phyloP scores from a whole-genome alignment of 1,140 invertebrate species.

The Galendromus occidentalis region DNA sequence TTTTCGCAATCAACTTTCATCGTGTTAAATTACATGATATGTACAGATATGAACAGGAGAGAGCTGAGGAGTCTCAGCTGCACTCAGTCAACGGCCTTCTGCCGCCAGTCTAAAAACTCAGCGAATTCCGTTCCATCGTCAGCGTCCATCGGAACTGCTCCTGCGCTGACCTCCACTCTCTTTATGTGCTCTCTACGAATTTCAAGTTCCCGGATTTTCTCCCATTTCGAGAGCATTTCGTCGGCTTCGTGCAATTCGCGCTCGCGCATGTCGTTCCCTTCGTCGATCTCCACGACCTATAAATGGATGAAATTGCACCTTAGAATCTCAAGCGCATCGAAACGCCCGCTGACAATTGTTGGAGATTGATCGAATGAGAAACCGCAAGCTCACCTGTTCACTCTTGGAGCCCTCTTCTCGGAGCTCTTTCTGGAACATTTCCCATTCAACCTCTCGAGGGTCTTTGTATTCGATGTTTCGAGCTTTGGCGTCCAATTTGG shows the following conservation, averaged over 20 bases:
- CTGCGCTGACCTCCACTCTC: conserved; percentile 14
- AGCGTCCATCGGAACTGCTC: conserved; percentile 14
- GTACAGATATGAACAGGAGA: background rate
- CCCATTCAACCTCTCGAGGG: conserved; percentile 80
- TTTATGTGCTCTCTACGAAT: conserved; percentile 45
- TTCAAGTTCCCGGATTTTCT: conserved; percentile 17
- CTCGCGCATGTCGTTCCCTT: conserved; percentile 65
- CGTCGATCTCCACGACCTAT: conserved; percentile 70
- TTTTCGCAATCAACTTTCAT: too few relatives aligned
- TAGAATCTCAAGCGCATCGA: background rate
- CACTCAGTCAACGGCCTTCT: conserved; percentile 15
- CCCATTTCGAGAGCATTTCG: conserved; percentile 49
- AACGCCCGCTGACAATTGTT: background rate
- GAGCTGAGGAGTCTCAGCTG: background rate
- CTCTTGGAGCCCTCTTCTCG: conserved; percentile 53
- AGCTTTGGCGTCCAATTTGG: conserved; percentile 62
- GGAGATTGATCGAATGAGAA: background rate
- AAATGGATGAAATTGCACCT: conserved; percentile 31
- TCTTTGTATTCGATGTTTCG: conserved; percentile 70
- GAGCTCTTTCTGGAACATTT: conserved; percentile 73
- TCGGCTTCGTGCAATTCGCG: conserved; percentile 79
- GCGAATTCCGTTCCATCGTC: conserved; percentile 14
- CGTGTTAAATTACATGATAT: background rate
- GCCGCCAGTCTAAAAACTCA: conserved; percentile 19
- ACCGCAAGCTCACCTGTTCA: conserved; percentile 12